Conservation (phyloP, 1,140 invertebrate genomes). For the Drosophila simulans region DNA sequence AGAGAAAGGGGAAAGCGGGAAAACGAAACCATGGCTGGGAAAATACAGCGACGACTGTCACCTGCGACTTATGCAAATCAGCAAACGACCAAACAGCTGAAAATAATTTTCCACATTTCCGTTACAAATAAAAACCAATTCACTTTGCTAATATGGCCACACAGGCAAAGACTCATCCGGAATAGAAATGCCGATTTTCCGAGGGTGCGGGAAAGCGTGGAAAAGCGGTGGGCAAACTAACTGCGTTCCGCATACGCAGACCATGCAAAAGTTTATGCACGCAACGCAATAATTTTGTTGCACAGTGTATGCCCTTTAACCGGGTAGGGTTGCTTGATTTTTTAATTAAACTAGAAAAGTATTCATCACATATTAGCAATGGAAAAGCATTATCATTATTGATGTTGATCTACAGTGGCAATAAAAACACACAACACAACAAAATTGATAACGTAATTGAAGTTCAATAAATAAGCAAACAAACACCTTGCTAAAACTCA, state of each 20-base stretch:
- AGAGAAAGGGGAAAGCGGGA: background rate
- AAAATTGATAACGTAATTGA: too few relatives aligned
- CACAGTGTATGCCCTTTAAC: constrained; percentile 14
- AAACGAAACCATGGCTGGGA: background rate
- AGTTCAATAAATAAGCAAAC: too few relatives aligned
- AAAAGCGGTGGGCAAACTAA: constrained; percentile 7
- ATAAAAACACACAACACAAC: too few relatives aligned
- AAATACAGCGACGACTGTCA: constrained; percentile 42
- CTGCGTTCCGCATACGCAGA: constrained; percentile 62
- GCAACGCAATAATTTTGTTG: constrained; percentile 73
- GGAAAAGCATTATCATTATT: too few relatives aligned
- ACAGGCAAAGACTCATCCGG: constrained; percentile 68
- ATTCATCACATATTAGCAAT: background rate
- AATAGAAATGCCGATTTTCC: constrained; percentile 34
- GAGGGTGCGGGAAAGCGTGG: constrained; percentile 14
- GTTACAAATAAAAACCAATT: constrained; percentile 82
- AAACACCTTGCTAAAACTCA: too few relatives aligned
- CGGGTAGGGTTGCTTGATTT: background rate
- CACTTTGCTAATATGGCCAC: constrained; percentile 81
- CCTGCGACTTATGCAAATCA: constrained; percentile 73
- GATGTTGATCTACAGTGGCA: too few relatives aligned
- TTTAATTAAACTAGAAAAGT: background rate
- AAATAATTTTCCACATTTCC: constrained; percentile 80
- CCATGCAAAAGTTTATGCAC: constrained; percentile 69
- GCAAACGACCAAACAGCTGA: constrained; percentile 57